Base-by-base conservation (phyloP, 2,888 invertebrate genomes). In the Artemia sinica region DNA sequence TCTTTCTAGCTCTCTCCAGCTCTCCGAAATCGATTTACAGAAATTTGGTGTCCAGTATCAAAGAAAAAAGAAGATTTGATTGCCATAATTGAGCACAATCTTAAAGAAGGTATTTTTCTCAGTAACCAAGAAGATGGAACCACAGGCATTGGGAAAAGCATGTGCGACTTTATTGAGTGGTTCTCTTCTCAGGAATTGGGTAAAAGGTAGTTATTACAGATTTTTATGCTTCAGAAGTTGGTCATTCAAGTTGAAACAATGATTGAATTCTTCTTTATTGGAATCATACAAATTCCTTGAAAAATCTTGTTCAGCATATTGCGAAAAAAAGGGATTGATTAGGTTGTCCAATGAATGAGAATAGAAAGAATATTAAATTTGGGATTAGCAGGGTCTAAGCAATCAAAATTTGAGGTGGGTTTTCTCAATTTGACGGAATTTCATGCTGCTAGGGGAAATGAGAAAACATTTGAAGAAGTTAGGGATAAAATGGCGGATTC, bases 21-120 rank as follows among this genome's bases (percentile, higher is more conserved):
- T 0, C 79, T 98, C 67, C 82, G 98, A 68, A 99, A 99, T 81
- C 85, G 98, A 67, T 94, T 99, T 75, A 97, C 98, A 0, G 98
- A 99, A 81, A 92, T 99, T 76, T 99, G 97, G 97, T 96, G 96
- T 75, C 89, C 88, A 69, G 84, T 85, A 67, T 87, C 86, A 11
- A 83, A 84, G 14, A 82, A 84, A 48, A 80, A 83, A 68, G 81
- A 84, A 13, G 96, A 97, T 78, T 80, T 94, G 63, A 79, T 86
- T 13, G 80, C 82, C 69, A 94, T 97, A 70, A 84, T 93, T 49
- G 85, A 86, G 74, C 88, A 88, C 75, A 93, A 91, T 77, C 80
- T 93, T 63, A 77, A 76, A 68, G 75, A 77, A 69, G 82, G 82
- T 1, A 79, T 85, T 58, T 80, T 80, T 10, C 77, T 72, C 77